Base-by-base conservation (phyloP, 2,888 invertebrate genomes). In the Bembecia ichneumoniformis region DNA sequence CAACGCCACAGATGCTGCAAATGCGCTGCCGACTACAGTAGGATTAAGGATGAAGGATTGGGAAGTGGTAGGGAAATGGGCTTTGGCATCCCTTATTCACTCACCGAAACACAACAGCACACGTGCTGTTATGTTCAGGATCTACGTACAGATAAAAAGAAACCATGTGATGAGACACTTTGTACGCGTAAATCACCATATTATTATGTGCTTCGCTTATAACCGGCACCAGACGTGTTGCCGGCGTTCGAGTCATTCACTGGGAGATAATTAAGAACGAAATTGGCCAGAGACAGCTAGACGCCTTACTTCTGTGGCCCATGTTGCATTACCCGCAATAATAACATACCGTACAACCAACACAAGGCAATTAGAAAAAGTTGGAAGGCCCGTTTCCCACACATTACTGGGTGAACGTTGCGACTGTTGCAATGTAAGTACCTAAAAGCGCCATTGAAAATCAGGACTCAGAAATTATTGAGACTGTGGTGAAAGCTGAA, bases 201-300 rank as follows among this genome's bases (percentile, higher is more conserved):
- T n/a, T n/a, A n/a, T n/a, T n/a, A 67, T 63, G 67, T 64, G 64
- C 63, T 55, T 71, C 64, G 72, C 79, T 77, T 74, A 78, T 78
- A 74, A 71, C 55, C 56, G 61, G 66, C 68, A 65, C 67, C 74
- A 80, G 70, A 76, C 78, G 78, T 74, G 78, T 69, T 68, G 64
- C 51, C 66, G n/a, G 17, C 46, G 4, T 17, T 46, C 34, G 15
- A 34, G 46, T n/a, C 34, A 69, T 63, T 62, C 72, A 70, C 68
- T 74, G 67, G 71, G 68, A 77, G 66, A 75, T 82, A 80, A 83
- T 83, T 80, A 83, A 76, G 74, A 71, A 76, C 71, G 61, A 82
- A 82, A 83, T 79, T 82, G 78, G 65, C 66, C 75, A 68, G 76
- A 82, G 82, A 83, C 83, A 83, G 83, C 82, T 82, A 83, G 76